phyloP scores from a whole-genome alignment of 2,797 vertebrate species.

The Vespertilio murinus region DNA sequence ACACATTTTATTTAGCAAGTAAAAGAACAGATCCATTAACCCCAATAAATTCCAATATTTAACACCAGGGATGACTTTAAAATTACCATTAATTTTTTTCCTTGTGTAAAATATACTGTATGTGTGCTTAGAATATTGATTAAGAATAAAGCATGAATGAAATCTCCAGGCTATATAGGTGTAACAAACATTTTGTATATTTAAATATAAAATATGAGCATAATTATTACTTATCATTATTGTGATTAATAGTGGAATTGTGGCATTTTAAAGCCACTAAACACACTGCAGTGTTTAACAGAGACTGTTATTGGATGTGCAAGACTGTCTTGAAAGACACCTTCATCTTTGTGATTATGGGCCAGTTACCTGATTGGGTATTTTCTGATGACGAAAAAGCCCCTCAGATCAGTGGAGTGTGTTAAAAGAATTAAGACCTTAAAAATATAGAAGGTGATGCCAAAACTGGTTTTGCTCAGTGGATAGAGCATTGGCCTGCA shows the following conservation, averaged over 20 bases:
- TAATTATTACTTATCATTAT: neutral
- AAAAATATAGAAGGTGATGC: neutral
- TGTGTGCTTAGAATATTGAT: slow-evolving; percentile 74
- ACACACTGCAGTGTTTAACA: neutral
- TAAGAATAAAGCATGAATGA: slow-evolving; percentile 59
- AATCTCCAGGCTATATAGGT: slow-evolving; percentile 50
- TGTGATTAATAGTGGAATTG: neutral
- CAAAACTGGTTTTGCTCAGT: no score
- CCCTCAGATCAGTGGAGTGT: neutral
- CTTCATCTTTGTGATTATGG: neutral
- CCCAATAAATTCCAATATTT: slow-evolving; percentile 72
- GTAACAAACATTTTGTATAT: slow-evolving; percentile 65
- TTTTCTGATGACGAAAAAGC: neutral
- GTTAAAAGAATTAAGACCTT: neutral
- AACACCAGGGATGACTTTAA: slow-evolving; percentile 75
- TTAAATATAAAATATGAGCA: slow-evolving; percentile 36
- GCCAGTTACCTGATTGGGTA: neutral
- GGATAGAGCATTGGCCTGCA: no score
- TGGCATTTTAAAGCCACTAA: neutral
- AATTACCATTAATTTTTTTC: slow-evolving; percentile 73
- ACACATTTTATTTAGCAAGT: slow-evolving; percentile 76
- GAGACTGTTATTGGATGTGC: neutral
- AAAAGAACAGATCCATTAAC: slow-evolving; percentile 81
- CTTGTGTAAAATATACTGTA: slow-evolving; percentile 58
- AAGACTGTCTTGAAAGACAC: neutral